phyloP scores from a whole-genome alignment of 2,888 invertebrate species.

The Pristionchus exspectatus region DNA sequence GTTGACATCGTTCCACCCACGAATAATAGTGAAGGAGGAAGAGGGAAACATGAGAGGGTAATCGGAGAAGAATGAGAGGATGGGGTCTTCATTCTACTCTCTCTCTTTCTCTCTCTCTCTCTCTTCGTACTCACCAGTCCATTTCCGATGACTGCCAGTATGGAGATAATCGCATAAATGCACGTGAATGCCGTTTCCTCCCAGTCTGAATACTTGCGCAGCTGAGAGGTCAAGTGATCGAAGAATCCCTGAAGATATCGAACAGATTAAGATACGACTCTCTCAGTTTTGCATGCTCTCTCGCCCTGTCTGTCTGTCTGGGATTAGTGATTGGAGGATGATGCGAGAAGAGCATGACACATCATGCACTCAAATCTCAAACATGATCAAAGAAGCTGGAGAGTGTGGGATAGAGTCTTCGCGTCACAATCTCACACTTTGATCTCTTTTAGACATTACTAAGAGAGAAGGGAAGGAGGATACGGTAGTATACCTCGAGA shows the following conservation, averaged over 20 bases:
- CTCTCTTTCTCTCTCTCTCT: not conserved
- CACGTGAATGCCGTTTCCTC: constrained; percentile 74
- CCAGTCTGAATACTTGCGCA: constrained; percentile 72
- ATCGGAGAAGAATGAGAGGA: not conserved
- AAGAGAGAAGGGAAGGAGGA: not conserved
- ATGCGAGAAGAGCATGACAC: not conserved
- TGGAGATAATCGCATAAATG: constrained; percentile 75
- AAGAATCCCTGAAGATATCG: constrained; percentile 67
- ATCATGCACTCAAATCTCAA: not conserved
- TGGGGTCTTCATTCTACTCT: not conserved
- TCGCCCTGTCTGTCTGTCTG: not conserved
- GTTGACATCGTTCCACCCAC: constrained; percentile 39
- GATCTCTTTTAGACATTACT: not conserved
- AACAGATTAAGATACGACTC: not conserved
- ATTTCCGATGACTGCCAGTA: constrained; percentile 76
- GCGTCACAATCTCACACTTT: constrained; percentile 2
- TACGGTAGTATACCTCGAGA: not conserved
- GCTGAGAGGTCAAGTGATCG: constrained; percentile 68
- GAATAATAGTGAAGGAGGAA: not conserved
- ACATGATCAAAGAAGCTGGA: not conserved
- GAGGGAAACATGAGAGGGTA: not conserved
- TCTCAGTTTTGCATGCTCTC: not conserved
- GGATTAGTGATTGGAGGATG: not conserved
- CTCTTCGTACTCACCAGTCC: constrained; percentile 68
- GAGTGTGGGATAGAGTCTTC: not conserved